Evolutionary conservation across 2,113 vertebrate genomes (phyloP), one percentile per base, ranked within the genome.

Genomic region (Grantiella picta): DNA sequence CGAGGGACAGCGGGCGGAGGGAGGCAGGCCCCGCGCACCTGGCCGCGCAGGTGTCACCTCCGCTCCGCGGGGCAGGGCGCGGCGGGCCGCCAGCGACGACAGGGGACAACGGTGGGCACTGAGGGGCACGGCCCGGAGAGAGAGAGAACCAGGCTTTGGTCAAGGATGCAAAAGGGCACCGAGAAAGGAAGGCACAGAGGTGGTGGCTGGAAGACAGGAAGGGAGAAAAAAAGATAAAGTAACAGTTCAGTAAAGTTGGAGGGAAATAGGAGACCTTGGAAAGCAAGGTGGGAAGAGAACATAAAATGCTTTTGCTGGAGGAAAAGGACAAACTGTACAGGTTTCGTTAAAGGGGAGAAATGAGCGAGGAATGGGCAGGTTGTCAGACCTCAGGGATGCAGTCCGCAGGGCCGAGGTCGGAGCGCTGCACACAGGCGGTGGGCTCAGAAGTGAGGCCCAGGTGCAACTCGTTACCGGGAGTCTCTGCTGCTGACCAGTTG

Each of bases 371-470:
- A 19, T 0, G 1, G 13, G 18, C 13, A 8, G 29, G 20, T 19
- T 5, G 29, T 53, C 14, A 33, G 7, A 22, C 15, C 22, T 27
- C 15, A 8, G n/a, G 2, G 25, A 6, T 0, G 2, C 15, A 56
- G 54, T 1, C 2, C 2, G 17, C 1, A 2, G 23, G 4, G 52
- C 15, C 0, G 3, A 2, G 17, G 18, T 38, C 31, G 0, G n/a
- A 5, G 7, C 38, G 38, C 38, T 38, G 38, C 38, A 38, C 38
- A 38, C 38, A 38, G 38, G 38, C n/a, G n/a, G n/a, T n/a, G 25
- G 9, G 7, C 38, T 36, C 35, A 2, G 28, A 7, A 29, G 5
- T 16, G 0, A 0, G 4, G 12, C 6, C 38, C 47, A 23, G 68
- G 33, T 19, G 24, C 54, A 20, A 2, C 19, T 59, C 2, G 0